Evolutionary conservation across 2,113 vertebrate species (phyloP).

Genomic region (Chaetops frenatus): DNA sequence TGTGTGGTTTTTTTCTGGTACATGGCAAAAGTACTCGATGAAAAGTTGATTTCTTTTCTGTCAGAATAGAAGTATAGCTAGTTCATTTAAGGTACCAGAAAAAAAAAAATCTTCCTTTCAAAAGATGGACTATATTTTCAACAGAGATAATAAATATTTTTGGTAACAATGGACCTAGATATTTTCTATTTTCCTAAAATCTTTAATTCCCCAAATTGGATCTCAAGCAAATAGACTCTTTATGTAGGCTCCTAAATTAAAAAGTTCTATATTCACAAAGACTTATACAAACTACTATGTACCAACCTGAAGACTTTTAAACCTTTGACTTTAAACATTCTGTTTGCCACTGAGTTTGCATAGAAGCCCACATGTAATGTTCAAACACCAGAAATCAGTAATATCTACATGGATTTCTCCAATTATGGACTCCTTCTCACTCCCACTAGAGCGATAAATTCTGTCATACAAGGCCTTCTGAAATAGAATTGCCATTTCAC

Average conservation of each 20-base stretch:
- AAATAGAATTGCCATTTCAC: not conserved
- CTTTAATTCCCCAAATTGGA: not conserved
- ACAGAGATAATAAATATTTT: not conserved
- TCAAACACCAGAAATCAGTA: not conserved
- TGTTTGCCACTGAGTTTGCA: not conserved
- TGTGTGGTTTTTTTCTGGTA: not conserved
- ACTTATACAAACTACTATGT: not conserved
- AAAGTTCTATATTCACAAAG: not conserved
- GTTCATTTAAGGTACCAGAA: not conserved
- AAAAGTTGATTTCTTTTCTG: not conserved
- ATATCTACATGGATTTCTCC: not conserved
- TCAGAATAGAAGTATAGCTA: not conserved
- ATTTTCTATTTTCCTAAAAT: not conserved
- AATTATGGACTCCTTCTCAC: fast-evolving
- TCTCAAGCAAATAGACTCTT: not conserved
- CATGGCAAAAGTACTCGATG: not conserved
- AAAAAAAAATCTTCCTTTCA: too few relatives aligned
- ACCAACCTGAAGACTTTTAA: not conserved
- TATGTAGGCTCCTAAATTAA: not conserved
- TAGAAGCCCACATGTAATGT: fast-evolving
- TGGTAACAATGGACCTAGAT: not conserved
- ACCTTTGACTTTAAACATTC: not conserved
- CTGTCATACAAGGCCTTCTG: not conserved
- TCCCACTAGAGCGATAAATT: not conserved
- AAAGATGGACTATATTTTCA: not conserved